Base-by-base conservation (phyloP, 2,797 vertebrate species). In the Lacerta bilineata region DNA sequence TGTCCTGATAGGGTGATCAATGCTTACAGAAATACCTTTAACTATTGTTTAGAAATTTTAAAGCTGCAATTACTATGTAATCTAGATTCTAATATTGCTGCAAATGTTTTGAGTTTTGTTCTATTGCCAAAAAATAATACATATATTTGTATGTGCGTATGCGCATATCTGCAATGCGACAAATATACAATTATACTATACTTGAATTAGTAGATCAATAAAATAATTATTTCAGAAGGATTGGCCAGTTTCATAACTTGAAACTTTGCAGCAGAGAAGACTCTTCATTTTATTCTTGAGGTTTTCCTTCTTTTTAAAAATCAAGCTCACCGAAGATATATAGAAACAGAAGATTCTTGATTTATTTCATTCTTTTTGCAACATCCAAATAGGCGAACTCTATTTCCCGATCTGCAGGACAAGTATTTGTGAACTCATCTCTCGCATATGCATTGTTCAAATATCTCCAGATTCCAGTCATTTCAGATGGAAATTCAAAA, bases 371-470 rank as follows among this genome's bases (percentile, higher is more conserved):
- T 89, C 96, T 96, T 92, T 97, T 97, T 11, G 97, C 97, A 68
- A 97, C 97, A 74, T 97, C 96, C 68, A 96, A 93, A 87, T 98
- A 98, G 0, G 97, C 97, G 0, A 95, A 96, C 59, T 98, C 97
- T 1, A 98, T 99, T 96, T 99, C 98, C 77, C 96, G 96, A 92
- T 98, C 98, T 0, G 98, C 98, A 0, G 98, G 98, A 82, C 98
- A 99, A 17, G 99, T 99, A 94, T 97, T 98, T 94, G 96, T 98
- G 95, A 99, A 99, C 95, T 99, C 99, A 81, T 98, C 98, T 95
- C 97, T 97, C 88, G 98, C 94, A 8, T 98, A 99, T 0, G 98
- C 98, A 3, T 96, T 96, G 92, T 97, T 97, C 91, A 99, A 93
- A 94, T 99, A 99, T 91, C 98, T 96, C 95, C 98, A 98, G 89